Evolutionary conservation across 2,888 invertebrate genomes (phyloP).

Genomic region (Herminia tarsipennalis): DNA sequence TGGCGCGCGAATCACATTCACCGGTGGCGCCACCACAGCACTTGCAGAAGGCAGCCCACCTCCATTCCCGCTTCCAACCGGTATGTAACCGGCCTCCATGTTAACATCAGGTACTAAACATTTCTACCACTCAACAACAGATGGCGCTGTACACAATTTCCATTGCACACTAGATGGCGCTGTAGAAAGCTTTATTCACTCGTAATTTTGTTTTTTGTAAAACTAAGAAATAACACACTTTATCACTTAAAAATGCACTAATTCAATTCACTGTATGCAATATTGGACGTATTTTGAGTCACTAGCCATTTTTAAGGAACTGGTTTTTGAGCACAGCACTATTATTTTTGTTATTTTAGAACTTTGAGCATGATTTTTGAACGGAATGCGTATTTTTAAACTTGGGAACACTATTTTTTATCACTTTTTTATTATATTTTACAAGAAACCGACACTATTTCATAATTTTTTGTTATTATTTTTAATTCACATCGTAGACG

Average conservation of each 20-base stretch:
- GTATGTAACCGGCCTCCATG: conserved; percentile 83
- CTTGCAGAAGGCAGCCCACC: conserved; percentile 53
- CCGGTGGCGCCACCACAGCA: conserved; percentile 77
- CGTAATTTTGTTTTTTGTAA: conserved; percentile 30
- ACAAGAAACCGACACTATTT: conserved; percentile 1
- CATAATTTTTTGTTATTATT: conserved; percentile 13
- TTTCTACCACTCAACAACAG: conserved; percentile 60
- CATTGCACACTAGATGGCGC: conserved; percentile 31
- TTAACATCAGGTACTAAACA: conserved; percentile 51
- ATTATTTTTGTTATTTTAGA: conserved; percentile 30
- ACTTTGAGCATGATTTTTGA: conserved; percentile 48
- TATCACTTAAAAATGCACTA: conserved; percentile 45
- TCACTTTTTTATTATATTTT: conserved; percentile 20
- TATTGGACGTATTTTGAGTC: conserved; percentile 55
- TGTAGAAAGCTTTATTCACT: conserved; percentile 35
- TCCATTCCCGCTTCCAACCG: conserved; percentile 59
- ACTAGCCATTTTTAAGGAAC: conserved; percentile 72
- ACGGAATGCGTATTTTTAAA: conserved; percentile 41
- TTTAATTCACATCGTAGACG: conserved; percentile 45
- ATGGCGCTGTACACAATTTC: conserved; percentile 58
- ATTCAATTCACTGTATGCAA: conserved; percentile 68
- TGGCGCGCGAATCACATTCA: conserved; percentile 91
- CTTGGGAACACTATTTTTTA: conserved; percentile 25
- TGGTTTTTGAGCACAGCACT: conserved; percentile 49
- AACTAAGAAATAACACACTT: conserved; percentile 30